Evolutionary conservation across 2,113 vertebrate species (phyloP), one percentile per base, ranked within the genome.

Genomic region (Passer montanus): DNA sequence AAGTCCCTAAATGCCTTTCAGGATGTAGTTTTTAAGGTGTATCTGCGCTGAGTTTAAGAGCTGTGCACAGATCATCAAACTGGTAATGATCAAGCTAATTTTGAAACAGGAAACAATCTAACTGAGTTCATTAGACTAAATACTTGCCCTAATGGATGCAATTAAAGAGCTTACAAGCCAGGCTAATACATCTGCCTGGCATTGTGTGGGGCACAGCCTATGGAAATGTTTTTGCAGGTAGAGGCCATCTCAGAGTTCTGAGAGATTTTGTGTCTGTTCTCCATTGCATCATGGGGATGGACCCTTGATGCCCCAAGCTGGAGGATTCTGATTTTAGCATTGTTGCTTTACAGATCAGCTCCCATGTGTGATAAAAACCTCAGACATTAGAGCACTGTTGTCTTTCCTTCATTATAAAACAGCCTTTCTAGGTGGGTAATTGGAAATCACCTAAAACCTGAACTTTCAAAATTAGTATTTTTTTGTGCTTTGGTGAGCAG

Each of bases 31-130:
- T 79, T 64, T 69, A 76, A 78, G 59, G 70, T 76, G 6, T 49
- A 46, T 41, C 70, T 83, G 55, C 0, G 3, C 13, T 16, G 41
- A 91, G 75, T 81, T 85, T 68, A 60, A 79, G 41, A 79, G 6
- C 70, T 0, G 3, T 46, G 79, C 70, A 62, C 41, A 90, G 75
- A 83, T 92, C 59, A 62, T 83, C 43, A 76, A 92, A 53, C 37
- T 58, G 28, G 41, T 93, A 85, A 92, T 77, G n/a, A 93, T 58
- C 46, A 80, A 80, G 23, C 9, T 93, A 81, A 89, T 87, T 73
- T 27, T 67, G 79, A 90, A 87, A 35, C n/a, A 90, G 78, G 75
- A 94, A 93, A 66, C 68, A 81, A 62, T 84, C 46, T 75, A 62
- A 67, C 23, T 74, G 67, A 62, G 62, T 73, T 92, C 46, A 73